Evolutionary conservation across 2,888 invertebrate genomes (phyloP).

Genomic region (Macrosoma leucophasiata): DNA sequence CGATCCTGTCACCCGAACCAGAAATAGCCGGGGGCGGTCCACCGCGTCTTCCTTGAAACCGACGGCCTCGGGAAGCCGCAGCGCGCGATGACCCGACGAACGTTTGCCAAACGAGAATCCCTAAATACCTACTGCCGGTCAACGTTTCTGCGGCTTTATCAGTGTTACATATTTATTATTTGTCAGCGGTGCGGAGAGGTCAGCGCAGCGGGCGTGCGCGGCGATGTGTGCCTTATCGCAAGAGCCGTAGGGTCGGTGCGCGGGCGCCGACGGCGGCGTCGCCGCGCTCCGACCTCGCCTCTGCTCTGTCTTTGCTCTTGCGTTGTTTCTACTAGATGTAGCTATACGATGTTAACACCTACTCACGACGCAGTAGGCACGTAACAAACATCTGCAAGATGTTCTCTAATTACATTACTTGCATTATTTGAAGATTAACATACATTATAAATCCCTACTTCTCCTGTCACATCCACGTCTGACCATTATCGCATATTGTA

Average conservation of each 20-base stretch:
- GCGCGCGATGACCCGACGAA: slow-evolving; percentile 45
- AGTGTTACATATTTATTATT: slow-evolving; percentile 75
- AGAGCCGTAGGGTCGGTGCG: slow-evolving; percentile 59
- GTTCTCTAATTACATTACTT: too few species aligned
- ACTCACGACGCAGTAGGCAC: too few species aligned
- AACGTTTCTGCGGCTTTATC: slow-evolving; percentile 70
- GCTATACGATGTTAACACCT: slow-evolving; percentile 20
- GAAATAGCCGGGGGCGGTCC: slow-evolving; percentile 46
- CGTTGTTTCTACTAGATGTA: slow-evolving; percentile 44
- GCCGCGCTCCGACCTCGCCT: slow-evolving; percentile 54
- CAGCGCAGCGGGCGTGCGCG: slow-evolving; percentile 65
- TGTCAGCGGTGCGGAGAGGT: slow-evolving; percentile 61
- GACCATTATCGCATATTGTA: too few species aligned
- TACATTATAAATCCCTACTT: too few species aligned
- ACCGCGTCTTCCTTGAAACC: slow-evolving; percentile 34
- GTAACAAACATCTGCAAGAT: too few species aligned
- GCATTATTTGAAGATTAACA: too few species aligned
- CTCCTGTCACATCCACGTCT: too few species aligned
- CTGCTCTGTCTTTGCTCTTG: slow-evolving; percentile 62
- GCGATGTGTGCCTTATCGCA: slow-evolving; percentile 65
- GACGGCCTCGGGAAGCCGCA: slow-evolving; percentile 35
- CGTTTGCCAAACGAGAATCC: slow-evolving; percentile 59
- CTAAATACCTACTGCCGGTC: slow-evolving; percentile 69
- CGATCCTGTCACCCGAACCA: slow-evolving; percentile 34
- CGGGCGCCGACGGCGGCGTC: slow-evolving; percentile 35